phyloP scores from a whole-genome alignment of 2,888 invertebrate species.

The Dasypogon diadema region DNA sequence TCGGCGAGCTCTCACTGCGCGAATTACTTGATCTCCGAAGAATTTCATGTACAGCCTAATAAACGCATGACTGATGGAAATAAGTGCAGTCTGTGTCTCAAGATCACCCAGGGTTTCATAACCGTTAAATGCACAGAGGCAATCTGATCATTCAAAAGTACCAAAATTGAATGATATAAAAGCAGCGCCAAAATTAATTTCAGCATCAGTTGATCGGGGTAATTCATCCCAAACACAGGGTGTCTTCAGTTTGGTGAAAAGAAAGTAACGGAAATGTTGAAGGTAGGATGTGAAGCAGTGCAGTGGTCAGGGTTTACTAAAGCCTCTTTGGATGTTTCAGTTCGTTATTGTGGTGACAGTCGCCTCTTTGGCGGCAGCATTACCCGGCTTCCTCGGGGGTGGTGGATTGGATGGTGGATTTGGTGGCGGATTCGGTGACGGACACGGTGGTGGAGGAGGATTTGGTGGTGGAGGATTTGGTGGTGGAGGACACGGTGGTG shows the following conservation, averaged over 20 bases:
- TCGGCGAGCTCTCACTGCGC: no score
- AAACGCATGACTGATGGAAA: conserved; percentile 14
- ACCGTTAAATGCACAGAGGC: neutral
- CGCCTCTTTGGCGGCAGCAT: neutral
- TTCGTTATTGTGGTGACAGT: neutral
- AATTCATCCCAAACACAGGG: neutral
- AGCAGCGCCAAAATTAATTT: neutral
- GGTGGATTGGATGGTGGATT: no score
- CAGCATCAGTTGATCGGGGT: conserved; percentile 16
- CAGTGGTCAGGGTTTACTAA: neutral
- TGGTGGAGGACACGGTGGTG: neutral
- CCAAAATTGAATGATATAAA: conserved; percentile 32
- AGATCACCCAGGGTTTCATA: conserved; percentile 30
- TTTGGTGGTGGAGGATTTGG: neutral
- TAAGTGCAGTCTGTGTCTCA: conserved; percentile 14
- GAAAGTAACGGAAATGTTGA: neutral
- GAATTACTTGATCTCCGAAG: no score
- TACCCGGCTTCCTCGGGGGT: no score
- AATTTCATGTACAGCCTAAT: neutral
- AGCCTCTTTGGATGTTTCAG: neutral
- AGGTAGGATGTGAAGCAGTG: neutral
- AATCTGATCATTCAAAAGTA: neutral
- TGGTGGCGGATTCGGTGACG: neutral
- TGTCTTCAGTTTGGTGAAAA: neutral
- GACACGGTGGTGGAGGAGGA: neutral